Percentiles rank a stretch among this genome's conserved stretches.
Conservation (phyloP, 2,888 invertebrate genomes). For the Gandaritis pyraliata region DNA sequence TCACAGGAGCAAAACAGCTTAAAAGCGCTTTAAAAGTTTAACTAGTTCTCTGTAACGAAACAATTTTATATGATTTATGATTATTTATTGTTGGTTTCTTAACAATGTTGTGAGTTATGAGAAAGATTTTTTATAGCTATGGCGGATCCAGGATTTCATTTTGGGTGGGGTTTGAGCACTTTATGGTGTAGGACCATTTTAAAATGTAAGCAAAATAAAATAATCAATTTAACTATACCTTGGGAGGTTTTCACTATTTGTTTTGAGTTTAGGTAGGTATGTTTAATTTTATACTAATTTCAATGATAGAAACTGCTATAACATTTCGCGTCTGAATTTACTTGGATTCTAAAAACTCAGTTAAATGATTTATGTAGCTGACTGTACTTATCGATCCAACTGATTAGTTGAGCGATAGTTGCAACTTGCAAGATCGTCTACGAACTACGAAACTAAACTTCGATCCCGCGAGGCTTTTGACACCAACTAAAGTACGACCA, state of each 20-base stretch:
- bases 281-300: too few relatives aligned
- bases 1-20: conserved; percentile 41
- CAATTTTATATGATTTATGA: conserved; percentile 36
- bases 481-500: background rate
- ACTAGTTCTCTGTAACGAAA: conserved; percentile 33
- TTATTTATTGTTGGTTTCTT: conserved; percentile 27
- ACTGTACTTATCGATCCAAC: background rate
- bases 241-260: too few relatives aligned
- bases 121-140: conserved; percentile 5
- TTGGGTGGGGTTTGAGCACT: too few relatives aligned
- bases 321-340: too few relatives aligned
- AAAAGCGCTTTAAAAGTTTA: conserved; percentile 33
- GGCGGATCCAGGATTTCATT: too few relatives aligned
- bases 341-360: too few relatives aligned
- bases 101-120: conserved; percentile 22
- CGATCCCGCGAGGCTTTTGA: conserved; percentile 1
- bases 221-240: too few relatives aligned
- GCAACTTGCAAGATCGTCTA: background rate
- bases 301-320: too few relatives aligned
- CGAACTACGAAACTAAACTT: background rate
- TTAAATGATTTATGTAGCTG: background rate
- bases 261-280: too few relatives aligned
- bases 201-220: too few relatives aligned
- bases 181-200: too few relatives aligned
- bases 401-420: background rate